Conservation (phyloP, 2,888 invertebrate species). For the Pterobdella sp. region DNA sequence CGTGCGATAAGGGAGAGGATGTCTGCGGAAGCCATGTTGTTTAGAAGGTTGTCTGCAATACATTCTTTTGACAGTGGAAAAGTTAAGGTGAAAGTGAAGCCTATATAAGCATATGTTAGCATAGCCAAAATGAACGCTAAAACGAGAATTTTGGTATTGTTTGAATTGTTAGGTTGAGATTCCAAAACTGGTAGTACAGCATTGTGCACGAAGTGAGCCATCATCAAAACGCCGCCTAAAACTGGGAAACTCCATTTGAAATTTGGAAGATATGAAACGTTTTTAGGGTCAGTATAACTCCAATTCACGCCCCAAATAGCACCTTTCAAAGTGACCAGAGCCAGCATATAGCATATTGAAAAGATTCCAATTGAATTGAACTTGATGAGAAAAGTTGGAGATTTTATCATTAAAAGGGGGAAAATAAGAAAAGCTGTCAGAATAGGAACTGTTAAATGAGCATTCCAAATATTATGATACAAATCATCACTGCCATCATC, state of each 20-base stretch:
- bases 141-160: constrained; percentile 57
- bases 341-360: constrained; percentile 69
- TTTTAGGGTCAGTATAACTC: constrained; percentile 48
- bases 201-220: constrained; percentile 86
- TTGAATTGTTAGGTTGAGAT: constrained; percentile 70
- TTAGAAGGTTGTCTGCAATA: constrained; percentile 65
- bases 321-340: constrained; percentile 70
- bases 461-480: constrained; percentile 62
- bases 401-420: constrained; percentile 74
- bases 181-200: constrained; percentile 78
- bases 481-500: not conserved
- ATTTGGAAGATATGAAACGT: not conserved
- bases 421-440: constrained; percentile 68
- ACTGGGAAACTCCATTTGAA: constrained; percentile 51
- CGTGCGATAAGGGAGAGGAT: constrained; percentile 71
- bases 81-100: not conserved
- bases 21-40: constrained; percentile 76
- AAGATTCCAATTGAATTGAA: constrained; percentile 81
- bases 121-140: not conserved
- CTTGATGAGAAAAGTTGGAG: constrained; percentile 82
- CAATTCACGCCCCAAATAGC: constrained; percentile 69
- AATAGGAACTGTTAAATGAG: constrained; percentile 71
- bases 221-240: constrained; percentile 58
- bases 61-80: not conserved
- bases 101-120: not conserved